Evolutionary conservation across 2,888 invertebrate species (phyloP), one percentile per base, ranked within the genome.

Genomic region (Pandemis heparana): DNA sequence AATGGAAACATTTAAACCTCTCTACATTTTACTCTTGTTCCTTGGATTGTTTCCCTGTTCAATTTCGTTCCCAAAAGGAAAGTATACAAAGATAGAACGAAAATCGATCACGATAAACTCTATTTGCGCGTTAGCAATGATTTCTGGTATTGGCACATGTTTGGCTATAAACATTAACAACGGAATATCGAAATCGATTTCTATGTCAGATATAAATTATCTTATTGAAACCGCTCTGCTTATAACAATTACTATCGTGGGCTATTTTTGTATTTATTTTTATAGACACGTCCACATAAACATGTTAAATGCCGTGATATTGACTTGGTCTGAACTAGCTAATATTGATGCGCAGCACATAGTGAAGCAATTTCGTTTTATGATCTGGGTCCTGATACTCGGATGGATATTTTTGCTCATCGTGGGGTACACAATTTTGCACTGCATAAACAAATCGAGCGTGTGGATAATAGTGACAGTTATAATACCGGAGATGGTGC

Each of bases 1-100:
- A 14, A 51, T 51, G n/a, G 65, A 51, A 5, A 18, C 23, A 38
- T 51, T 65, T 38, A 51, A 65, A 65, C 65, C 51, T 10, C 51
- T 51, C 38, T 65, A 56, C 23, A 23, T 56, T 59, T 9, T 61
- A 14, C 61, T 60, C 46, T 48, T 39, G n/a, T 38, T 61, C 48
- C 14, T 69, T 4, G 60, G 48, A 48, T 32, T 61, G 16, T 69
- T 61, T 46, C 69, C 48, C 3, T 65, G 38, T 10, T 51, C 51
- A 5, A 38, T 65, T 16, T 16, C n/a, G 10, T 65, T 65, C 10
- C 65, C 65, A 16, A 51, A 64, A 48, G 23, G n/a, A 14, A 51
- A 38, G 14, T 16, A 51, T 48, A 8, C 16, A 4, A 65, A 7
- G 1, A 38, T 65, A n/a, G 9, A 65, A 65, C 5, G 8, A 16